Base-by-base conservation (phyloP, 2,888 invertebrate species). In the Synanthedon vespiformis region DNA sequence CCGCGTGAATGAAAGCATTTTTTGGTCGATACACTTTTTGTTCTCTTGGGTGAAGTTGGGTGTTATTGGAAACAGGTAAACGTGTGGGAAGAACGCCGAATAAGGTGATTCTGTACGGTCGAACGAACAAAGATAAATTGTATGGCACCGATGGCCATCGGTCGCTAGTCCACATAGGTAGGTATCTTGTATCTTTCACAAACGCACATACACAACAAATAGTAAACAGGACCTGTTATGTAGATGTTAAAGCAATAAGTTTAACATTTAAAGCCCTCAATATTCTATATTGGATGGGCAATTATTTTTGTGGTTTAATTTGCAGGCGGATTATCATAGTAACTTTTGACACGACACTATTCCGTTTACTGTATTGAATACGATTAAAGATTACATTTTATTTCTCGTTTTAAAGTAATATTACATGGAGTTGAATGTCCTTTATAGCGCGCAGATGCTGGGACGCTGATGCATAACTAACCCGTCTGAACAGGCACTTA, bases 291-390 rank as follows among this genome's bases (percentile, higher is more conserved):
- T 65, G 66, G 70, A 77, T 69, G 58, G 73, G 75, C 73, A 76
- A 80, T 81, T 78, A 83, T 70, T 76, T 82, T 76, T 65, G 79
- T 80, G 72, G 70, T 83, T 82, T 83, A 76, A 80, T 80, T 77
- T 72, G 73, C 80, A 67, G 69, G 59, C 58, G 64, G 64, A 75
- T 77, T 74, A 77, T 68, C 70, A 68, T 69, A 65, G 69, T 66
- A 65, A 67, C 72, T 75, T 72, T 72, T 63, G 64, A 59, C 62
- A 62, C 63, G 62, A 58, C 48, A 48, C 48, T 16, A 48, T 48
- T 48, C 18, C 55, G 52, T 58, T 58, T 55, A 55, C 52, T 51
- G 50, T 49, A 40, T 34, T 44, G 27, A 27, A 40, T 53, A 49
- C 52, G 18, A 40, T 52, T 53, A 55, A 55, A 48, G 34, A 52